Base-by-base conservation (phyloP, 2,888 invertebrate genomes). In the Pinctada fucata region DNA sequence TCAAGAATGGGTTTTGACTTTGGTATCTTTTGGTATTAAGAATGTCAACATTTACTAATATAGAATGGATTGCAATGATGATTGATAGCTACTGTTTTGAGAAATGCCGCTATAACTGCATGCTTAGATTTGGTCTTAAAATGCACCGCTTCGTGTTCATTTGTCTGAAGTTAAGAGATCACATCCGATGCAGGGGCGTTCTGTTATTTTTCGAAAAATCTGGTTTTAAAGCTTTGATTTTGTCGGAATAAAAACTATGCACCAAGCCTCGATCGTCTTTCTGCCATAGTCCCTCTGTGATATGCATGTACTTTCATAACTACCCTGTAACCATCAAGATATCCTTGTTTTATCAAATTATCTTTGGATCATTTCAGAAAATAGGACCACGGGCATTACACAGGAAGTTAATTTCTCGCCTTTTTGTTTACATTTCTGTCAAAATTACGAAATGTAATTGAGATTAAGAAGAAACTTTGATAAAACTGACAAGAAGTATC, bases 391-490 rank as follows among this genome's bases (percentile, higher is more conserved):
- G 58, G 58, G 58, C 58, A 58, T 58, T 13, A 58, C 6, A 58
- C 58, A 13, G 58, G 58, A 58, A 58, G 58, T 58, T 10, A 58
- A 58, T 58, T 58, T 58, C 58, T 58, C 58, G 58, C 58, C 58
- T 58, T 58, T 58, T 58, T 58, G 58, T 58, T 58, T 58, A 58
- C 58, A 58, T 58, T 10, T 58, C 58, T 58, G 58, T 58, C 58
- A 58, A 58, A 58, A 58, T 58, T 58, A 58, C 58, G 58, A 58
- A 58, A 58, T 58, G 58, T 58, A 58, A 58, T 58, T 58, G 58
- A 58, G 58, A 58, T 58, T 58, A 58, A 58, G 58, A 58, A 58
- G 58, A 58, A 58, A 58, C 13, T 58, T 6, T 58, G 58, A 58
- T 58, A 58, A 58, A 6, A 13, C 6, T 58, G 58, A 58, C 58